Percentiles rank a stretch among this genome's conserved stretches.
Evolutionary conservation across 37 sponge, comb jelly and placozoan species (phyloP).

Genomic region (Chondrosia reniformis): DNA sequence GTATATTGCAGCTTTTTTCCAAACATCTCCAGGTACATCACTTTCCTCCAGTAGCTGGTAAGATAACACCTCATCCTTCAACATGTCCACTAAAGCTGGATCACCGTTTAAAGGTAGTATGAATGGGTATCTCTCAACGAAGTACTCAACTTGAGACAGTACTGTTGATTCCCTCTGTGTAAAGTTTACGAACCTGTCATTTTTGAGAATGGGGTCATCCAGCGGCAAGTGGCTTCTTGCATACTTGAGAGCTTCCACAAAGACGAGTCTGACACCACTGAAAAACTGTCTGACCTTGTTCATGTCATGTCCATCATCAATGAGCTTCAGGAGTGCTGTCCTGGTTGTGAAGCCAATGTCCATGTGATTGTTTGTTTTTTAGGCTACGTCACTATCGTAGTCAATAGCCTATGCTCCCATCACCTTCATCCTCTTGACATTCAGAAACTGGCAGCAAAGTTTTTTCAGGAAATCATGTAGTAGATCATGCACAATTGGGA

Average conservation of each 20-base stretch:
- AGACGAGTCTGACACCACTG: constrained; percentile 6
- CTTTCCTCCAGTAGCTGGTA: constrained; percentile 31
- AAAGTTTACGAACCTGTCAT: constrained; percentile 52
- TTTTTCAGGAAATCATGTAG: constrained; percentile 16
- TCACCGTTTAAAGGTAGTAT: background rate
- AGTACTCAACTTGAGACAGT: constrained; percentile 36
- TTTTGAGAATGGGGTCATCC: constrained; percentile 23
- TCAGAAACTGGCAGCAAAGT: constrained; percentile 26
- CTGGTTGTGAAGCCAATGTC: constrained; percentile 33
- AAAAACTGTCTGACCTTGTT: constrained; percentile 13
- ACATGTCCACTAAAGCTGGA: background rate
- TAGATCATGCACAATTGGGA: background rate
- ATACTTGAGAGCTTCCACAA: constrained; percentile 6
- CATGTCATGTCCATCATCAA: constrained; percentile 26
- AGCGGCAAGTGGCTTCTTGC: constrained; percentile 19
- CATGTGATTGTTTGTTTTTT: constrained; percentile 1
- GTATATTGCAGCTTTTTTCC: constrained; percentile 7
- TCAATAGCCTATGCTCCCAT: background rate
- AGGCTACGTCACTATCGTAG: background rate
- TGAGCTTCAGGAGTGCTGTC: background rate
- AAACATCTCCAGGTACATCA: constrained; percentile 37
- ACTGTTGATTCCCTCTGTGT: background rate
- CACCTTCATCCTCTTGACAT: constrained; percentile 9
- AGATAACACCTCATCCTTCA: constrained; percentile 32
- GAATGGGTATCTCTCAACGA: constrained; percentile 2